phyloP scores from a whole-genome alignment of 2,797 vertebrate genomes.

The Chaetophractus vellerosus region DNA sequence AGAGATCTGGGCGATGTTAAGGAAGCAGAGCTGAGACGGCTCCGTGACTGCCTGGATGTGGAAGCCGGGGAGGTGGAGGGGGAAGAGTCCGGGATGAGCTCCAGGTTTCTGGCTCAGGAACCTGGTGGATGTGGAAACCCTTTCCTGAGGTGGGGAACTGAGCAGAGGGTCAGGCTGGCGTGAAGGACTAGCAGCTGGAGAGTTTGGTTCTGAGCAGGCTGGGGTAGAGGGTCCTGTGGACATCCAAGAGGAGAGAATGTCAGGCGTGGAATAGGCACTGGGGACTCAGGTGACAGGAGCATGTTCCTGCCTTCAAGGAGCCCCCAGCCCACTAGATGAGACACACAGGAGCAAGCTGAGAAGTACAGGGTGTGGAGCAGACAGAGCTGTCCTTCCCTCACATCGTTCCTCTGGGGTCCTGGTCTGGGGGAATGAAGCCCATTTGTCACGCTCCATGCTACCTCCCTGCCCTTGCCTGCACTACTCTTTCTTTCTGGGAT shows the following conservation, averaged over 20 bases:
- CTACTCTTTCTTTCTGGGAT: not conserved
- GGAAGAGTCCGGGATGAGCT: not conserved
- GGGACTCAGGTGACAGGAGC: not conserved
- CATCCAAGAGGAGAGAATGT: not conserved
- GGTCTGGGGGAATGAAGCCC: accelerated
- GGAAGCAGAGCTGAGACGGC: not conserved
- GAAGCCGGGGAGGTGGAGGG: slow-evolving; percentile 6
- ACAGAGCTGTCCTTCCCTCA: not conserved
- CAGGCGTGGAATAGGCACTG: not conserved
- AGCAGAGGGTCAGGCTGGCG: not conserved
- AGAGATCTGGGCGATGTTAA: not conserved
- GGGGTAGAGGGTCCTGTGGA: not conserved
- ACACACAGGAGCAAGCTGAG: not conserved
- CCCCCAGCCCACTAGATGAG: not conserved
- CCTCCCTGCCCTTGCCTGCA: not conserved
- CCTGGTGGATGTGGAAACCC: not conserved
- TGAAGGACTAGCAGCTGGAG: not conserved
- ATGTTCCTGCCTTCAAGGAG: not conserved
- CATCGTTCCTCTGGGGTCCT: not conserved
- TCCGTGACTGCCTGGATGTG: slow-evolving; percentile 58
- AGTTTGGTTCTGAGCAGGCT: not conserved
- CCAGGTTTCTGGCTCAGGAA: not conserved
- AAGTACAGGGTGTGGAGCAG: not conserved
- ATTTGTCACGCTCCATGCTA: not conserved
- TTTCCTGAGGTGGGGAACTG: not conserved